phyloP scores from a whole-genome alignment of 2,888 invertebrate genomes.

The Chirona hameri region DNA sequence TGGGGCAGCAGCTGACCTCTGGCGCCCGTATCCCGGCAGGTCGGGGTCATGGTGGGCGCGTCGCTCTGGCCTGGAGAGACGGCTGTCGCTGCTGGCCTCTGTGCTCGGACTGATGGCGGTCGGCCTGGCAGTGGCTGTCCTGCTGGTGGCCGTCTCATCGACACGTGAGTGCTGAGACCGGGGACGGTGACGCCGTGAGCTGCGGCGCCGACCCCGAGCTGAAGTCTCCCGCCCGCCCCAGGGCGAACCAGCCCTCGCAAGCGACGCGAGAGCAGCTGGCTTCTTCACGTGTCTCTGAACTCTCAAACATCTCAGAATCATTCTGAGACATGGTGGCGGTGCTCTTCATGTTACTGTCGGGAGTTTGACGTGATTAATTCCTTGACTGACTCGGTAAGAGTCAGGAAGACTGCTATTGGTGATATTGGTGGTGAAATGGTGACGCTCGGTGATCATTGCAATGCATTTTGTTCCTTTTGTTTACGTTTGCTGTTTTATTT shows the following conservation, averaged over 20 bases:
- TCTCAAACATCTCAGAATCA: not conserved
- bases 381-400: no score
- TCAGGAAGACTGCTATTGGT: no score
- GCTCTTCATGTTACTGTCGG: not conserved
- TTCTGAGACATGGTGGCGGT: not conserved
- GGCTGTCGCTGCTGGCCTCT: constrained; percentile 59
- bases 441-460: no score
- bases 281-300: not conserved
- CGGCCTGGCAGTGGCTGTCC: constrained; percentile 60
- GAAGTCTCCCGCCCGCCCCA: no score
- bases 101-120: constrained; percentile 59
- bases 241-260: not conserved
- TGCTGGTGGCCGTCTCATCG: constrained; percentile 46
- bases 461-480: no score
- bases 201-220: not conserved
- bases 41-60: constrained; percentile 33
- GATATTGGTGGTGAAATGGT: no score
- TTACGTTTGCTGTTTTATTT: no score
- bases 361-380: not conserved
- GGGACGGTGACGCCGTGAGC: not conserved
- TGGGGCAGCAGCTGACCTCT: not conserved
- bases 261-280: not conserved
- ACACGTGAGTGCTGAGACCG: not conserved
- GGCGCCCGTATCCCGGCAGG: not conserved
- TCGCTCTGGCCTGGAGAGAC: constrained; percentile 56